Conservation (phyloP, 2,113 vertebrate species). For the Cariama cristata region DNA sequence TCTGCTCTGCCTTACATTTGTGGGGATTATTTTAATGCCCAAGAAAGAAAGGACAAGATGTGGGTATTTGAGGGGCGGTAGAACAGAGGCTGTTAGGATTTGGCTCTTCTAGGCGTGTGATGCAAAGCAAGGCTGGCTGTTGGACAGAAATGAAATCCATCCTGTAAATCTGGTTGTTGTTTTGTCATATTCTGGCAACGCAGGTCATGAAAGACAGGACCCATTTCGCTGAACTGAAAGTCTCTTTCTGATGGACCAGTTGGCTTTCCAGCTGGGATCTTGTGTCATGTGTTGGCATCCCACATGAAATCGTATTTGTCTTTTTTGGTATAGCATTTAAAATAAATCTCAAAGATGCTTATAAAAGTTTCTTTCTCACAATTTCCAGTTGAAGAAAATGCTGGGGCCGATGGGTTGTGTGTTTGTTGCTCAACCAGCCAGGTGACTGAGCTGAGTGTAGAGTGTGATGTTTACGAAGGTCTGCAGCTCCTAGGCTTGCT, state of each 20-base stretch:
- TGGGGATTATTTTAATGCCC: neutral
- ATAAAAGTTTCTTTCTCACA: neutral
- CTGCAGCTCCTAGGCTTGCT: neutral
- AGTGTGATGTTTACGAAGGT: neutral
- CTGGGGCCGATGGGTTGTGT: neutral
- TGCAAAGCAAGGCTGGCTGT: neutral
- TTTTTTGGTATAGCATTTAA: neutral
- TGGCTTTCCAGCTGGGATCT: neutral
- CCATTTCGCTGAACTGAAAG: neutral
- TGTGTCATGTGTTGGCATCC: neutral
- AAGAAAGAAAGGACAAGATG: neutral
- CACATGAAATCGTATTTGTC: neutral
- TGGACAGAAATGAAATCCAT: neutral
- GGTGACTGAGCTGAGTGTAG: neutral
- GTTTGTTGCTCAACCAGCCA: neutral
- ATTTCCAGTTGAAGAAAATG: neutral
- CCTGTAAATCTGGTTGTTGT: neutral
- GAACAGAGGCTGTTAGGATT: neutral
- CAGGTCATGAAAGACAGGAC: neutral
- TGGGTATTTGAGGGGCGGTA: neutral
- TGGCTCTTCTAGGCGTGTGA: neutral
- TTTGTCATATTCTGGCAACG: neutral
- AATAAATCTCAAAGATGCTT: neutral
- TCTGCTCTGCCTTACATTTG: neutral
- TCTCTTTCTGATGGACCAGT: neutral